A percentile compares a stretch with the other conserved stretches of the same genome.
These are phyloP conservation scores for Varecia variegata DNA, from an alignment of 2,797 vertebrate genomes.

Conservation along the genomic window DNA sequence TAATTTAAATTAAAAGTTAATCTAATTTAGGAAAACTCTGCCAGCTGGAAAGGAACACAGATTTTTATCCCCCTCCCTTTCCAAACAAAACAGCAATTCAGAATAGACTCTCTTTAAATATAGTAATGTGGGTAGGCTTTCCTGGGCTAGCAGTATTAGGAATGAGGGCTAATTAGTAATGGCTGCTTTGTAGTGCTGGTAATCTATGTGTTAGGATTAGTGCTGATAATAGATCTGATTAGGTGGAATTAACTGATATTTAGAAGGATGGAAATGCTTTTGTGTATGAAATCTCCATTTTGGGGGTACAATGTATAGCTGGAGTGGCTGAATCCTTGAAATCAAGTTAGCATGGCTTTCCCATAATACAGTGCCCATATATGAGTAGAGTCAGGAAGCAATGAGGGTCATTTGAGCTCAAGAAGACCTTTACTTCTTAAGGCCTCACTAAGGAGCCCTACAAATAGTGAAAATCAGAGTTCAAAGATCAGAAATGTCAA, in stretches of 20 bases:
- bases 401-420: conserved; percentile 12
- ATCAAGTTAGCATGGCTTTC: conserved; percentile 33
- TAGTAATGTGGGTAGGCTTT: conserved; percentile 56
- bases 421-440: conserved; percentile 42
- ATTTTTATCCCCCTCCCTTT: conserved; percentile 7
- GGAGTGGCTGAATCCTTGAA: conserved; percentile 15
- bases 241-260: conserved; percentile 73
- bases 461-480: conserved; percentile 48
- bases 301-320: not conserved
- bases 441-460: conserved; percentile 40
- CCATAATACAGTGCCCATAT: not conserved
- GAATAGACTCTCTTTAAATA: conserved; percentile 66
- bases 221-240: conserved; percentile 75
- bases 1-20: conserved; percentile 82
- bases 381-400: not conserved
- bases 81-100: conserved; percentile 77
- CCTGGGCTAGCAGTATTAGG: conserved; percentile 51
- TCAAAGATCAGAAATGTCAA: conserved; percentile 68
- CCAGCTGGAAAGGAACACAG: conserved; percentile 73
- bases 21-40: conserved; percentile 80
- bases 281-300: conserved; percentile 71
- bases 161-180: conserved; percentile 68
- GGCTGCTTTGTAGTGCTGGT: conserved; percentile 65
- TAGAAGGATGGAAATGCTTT: conserved; percentile 61
- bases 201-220: conserved; percentile 73